phyloP scores from a whole-genome alignment of 2,113 vertebrate species.

The Seriola aureovittata region DNA sequence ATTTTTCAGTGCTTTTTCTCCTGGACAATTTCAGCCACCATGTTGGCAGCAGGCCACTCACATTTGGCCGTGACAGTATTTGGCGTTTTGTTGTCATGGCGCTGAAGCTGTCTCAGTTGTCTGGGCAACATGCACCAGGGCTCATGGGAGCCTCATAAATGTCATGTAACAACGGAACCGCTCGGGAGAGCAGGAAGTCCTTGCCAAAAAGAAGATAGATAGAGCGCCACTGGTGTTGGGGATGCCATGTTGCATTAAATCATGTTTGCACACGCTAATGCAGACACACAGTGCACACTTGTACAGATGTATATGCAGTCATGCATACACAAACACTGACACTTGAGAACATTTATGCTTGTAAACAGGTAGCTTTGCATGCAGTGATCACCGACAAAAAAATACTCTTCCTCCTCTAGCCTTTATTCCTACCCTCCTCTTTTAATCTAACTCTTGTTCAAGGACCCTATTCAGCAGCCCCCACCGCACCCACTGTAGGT shows the following conservation, averaged over 20 bases:
- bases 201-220: conserved; percentile 73
- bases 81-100: conserved; percentile 79
- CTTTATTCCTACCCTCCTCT: conserved; percentile 32
- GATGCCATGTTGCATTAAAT: conserved; percentile 79
- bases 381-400: conserved; percentile 27
- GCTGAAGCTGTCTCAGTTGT: conserved; percentile 76
- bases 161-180: conserved; percentile 72
- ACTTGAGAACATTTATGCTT: conserved; percentile 14
- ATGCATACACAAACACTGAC: conserved; percentile 35
- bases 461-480: conserved; percentile 33
- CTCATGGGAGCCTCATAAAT: conserved; percentile 78
- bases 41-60: conserved; percentile 59
- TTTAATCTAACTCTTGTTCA: conserved; percentile 5
- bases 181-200: conserved; percentile 74
- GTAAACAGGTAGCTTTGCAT: conserved; percentile 39
- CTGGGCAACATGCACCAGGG: conserved; percentile 73
- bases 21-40: conserved; percentile 22
- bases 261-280: conserved; percentile 53
- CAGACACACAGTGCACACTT: conserved; percentile 42
- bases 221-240: conserved; percentile 74
- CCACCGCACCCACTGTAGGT: conserved; percentile 63
- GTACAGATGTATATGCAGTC: conserved; percentile 32
- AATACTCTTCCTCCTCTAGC: conserved; percentile 6
- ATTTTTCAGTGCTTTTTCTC: conserved; percentile 38
- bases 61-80: conserved; percentile 64